A percentile compares a stretch with the other conserved stretches of the same genome.
Conservation (phyloP, 2,797 vertebrate species). For the Avahi laniger region DNA sequence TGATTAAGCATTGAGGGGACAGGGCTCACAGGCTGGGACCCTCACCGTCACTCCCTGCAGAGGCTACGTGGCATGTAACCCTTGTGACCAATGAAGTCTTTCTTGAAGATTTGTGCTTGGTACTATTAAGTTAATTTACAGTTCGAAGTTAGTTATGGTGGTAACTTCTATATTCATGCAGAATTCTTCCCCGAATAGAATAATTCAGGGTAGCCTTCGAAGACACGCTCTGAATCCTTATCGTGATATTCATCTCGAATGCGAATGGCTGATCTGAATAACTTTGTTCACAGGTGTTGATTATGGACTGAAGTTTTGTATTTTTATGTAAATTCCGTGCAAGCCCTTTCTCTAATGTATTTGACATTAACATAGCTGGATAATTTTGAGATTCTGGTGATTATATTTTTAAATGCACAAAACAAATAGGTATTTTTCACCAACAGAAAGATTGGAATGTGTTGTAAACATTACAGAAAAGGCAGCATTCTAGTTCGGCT, state of each 20-base stretch:
- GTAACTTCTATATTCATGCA: conserved; percentile 75
- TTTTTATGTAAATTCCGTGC: conserved; percentile 78
- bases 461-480: conserved; percentile 49
- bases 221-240: conserved; percentile 75
- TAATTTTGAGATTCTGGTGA: conserved; percentile 65
- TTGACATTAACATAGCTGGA: conserved; percentile 61
- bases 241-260: conserved; percentile 68
- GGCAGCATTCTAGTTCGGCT: background rate
- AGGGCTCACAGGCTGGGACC: background rate
- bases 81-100: background rate
- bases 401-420: conserved; percentile 63
- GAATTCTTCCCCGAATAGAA: conserved; percentile 72
- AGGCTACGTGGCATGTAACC: background rate
- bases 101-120: conserved; percentile 52
- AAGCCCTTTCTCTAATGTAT: conserved; percentile 47
- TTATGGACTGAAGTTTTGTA: conserved; percentile 60
- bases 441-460: background rate
- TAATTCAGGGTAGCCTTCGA: conserved; percentile 67
- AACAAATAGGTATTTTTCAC: conserved; percentile 51
- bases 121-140: conserved; percentile 72
- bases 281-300: conserved; percentile 75
- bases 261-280: conserved; percentile 77
- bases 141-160: conserved; percentile 69
- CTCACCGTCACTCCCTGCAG: background rate
- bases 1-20: background rate